Base-by-base conservation (phyloP, 1,140 invertebrate genomes). In the Rhopalosiphum padi region DNA sequence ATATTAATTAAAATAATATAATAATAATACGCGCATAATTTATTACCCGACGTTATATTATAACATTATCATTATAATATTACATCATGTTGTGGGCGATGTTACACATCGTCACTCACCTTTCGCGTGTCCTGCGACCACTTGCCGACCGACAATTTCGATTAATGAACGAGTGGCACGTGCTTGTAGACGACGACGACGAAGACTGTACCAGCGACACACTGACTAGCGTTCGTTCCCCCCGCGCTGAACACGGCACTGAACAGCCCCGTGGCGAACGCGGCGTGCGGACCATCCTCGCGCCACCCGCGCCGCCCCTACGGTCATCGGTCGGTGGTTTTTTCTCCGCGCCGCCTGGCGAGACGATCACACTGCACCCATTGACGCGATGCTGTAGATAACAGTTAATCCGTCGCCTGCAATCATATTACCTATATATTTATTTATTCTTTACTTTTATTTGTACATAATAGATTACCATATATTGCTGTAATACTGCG, bases 211-310 rank as follows among this genome's bases (percentile, higher is more conserved):
- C 77, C 85, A 30, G 51, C 51, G 22, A n/a, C 15, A 48, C 86
- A 89, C 48, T 53, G 48, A 89, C 88, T 37, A 35, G 46, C 88
- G 48, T 53, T 53, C 87, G 87, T 55, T 55, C 88, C 48, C 88
- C 88, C 88, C 88, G 88, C 48, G 21, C 35, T n/a, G 22, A 55
- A 89, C 48, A 55, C 88, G 51, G 88, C 37, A 89, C 88, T 89
- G 51, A 89, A 55, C 88, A 35, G 9, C 51, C 85, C 85, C 85
- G 85, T 86, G 85, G 43, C 85, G 43, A 53, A 37, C 48, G 87
- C n/a, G 87, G 87, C 48, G n/a, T 88, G 87, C 35, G 48, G 88
- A 89, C 88, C 51, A 35, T 53, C 88, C 25, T 68, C 51, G 35
- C 88, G 51, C 87, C 48, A 51, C 48, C 87, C 87, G 37, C 87